Evolutionary conservation across 2,888 invertebrate genomes (phyloP).

Genomic region (Pammene fasciana): DNA sequence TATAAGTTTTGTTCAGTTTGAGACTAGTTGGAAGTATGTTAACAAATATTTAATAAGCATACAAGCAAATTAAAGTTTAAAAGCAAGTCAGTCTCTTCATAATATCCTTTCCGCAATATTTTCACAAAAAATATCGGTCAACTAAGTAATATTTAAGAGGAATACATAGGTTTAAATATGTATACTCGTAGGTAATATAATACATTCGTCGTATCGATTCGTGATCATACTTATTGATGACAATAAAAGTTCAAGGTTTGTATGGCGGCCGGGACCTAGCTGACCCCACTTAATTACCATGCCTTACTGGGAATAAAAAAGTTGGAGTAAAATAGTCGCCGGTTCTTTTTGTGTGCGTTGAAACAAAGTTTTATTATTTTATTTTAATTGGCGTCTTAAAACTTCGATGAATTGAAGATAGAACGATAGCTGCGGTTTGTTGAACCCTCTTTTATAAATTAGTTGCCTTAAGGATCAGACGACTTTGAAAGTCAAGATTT

Average conservation of each 20-base stretch:
- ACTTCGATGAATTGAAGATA: slow-evolving; percentile 39
- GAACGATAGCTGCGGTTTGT: slow-evolving; percentile 26
- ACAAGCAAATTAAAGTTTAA: no score
- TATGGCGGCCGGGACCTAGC: slow-evolving; percentile 60
- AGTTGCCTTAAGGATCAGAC: background rate
- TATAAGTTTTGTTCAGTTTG: no score
- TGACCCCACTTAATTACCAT: slow-evolving; percentile 71
- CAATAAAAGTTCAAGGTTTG: slow-evolving; percentile 49
- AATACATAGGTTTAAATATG: no score
- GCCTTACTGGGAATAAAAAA: slow-evolving; percentile 67
- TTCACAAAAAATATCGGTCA: no score
- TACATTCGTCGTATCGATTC: background rate
- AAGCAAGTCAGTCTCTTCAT: no score
- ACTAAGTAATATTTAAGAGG: no score
- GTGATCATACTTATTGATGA: background rate
- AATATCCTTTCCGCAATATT: no score
- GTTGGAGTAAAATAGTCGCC: slow-evolving; percentile 55
- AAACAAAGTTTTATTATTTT: slow-evolving; percentile 45
- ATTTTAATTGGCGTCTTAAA: slow-evolving; percentile 38
- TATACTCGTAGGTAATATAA: background rate
- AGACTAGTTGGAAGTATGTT: no score
- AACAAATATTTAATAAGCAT: no score
- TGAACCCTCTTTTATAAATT: slow-evolving; percentile 25
- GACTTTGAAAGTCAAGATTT: slow-evolving; percentile 5
- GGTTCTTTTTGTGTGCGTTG: slow-evolving; percentile 56